Evolutionary conservation across 2,797 vertebrate species (phyloP).

Genomic region (Sternotherus odoratus): DNA sequence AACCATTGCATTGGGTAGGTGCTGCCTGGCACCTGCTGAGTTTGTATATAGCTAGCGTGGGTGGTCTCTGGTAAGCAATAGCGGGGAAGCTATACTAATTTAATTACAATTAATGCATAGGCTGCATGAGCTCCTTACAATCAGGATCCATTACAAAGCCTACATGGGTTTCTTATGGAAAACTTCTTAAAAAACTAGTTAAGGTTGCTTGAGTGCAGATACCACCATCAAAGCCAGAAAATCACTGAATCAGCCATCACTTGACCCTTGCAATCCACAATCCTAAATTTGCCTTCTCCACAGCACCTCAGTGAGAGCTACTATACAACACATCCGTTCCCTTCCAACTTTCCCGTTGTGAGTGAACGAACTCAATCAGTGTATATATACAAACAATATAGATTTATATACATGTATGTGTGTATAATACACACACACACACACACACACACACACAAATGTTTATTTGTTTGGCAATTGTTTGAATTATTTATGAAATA

Average conservation of each 20-base stretch:
- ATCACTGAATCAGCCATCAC: accelerated
- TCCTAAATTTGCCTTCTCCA: background rate
- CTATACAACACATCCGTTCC: accelerated
- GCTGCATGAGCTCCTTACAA: too few relatives aligned
- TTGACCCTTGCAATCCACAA: accelerated
- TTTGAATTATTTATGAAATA: slow-evolving; percentile 36
- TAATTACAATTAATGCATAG: too few relatives aligned
- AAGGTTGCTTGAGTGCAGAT: background rate
- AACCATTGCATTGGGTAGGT: background rate
- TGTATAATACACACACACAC: too few relatives aligned
- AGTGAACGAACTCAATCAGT: slow-evolving; percentile 15
- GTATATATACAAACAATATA: too few relatives aligned
- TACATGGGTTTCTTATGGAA: background rate
- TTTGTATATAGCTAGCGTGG: too few relatives aligned
- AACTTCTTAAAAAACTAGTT: background rate
- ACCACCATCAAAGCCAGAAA: background rate
- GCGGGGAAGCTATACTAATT: too few relatives aligned
- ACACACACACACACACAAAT: too few relatives aligned
- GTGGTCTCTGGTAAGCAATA: too few relatives aligned
- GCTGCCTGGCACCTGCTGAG: too few relatives aligned
- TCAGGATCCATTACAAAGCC: too few relatives aligned
- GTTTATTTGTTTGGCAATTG: slow-evolving; percentile 67
- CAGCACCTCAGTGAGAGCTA: background rate
- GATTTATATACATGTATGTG: too few relatives aligned
- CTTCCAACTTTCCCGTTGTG: accelerated